phyloP scores from a whole-genome alignment of 2,888 invertebrate species.

The Pemphredon lugubris region DNA sequence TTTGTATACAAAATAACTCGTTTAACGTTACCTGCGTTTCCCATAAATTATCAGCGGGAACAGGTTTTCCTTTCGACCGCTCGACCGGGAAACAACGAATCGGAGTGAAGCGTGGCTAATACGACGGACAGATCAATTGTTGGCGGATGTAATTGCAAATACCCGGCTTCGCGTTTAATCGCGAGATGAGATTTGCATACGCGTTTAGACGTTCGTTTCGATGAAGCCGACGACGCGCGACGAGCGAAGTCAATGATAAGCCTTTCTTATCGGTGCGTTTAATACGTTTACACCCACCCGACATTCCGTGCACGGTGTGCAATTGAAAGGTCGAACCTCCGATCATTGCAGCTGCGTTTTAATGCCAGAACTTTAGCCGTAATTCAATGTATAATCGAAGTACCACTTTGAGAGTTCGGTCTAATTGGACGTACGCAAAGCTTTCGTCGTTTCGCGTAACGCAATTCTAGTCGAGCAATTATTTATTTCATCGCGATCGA shows the following conservation, averaged over 20 bases:
- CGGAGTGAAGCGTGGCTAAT: slow-evolving; percentile 24
- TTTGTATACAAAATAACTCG: slow-evolving; percentile 49
- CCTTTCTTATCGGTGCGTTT: slow-evolving; percentile 29
- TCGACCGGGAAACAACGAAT: slow-evolving; percentile 17
- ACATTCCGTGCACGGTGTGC: slow-evolving; percentile 18
- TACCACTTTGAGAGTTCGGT: neutral
- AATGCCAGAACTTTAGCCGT: slow-evolving; percentile 6
- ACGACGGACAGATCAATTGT: slow-evolving; percentile 51
- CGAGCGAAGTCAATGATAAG: slow-evolving; percentile 1
- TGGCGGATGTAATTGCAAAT: slow-evolving; percentile 29
- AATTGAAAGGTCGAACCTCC: neutral
- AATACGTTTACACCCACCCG: slow-evolving; percentile 41
- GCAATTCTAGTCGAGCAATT: no score
- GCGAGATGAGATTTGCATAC: slow-evolving; percentile 7
- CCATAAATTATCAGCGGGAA: slow-evolving; percentile 42
- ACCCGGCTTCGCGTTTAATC: neutral
- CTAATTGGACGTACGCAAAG: neutral
- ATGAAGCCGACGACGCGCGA: neutral
- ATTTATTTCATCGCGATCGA: no score
- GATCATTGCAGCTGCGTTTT: neutral
- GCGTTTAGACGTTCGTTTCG: neutral
- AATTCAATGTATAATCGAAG: neutral
- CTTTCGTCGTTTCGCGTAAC: neutral
- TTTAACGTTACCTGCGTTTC: slow-evolving; percentile 35
- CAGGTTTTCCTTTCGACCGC: slow-evolving; percentile 30